phyloP scores from a whole-genome alignment of 2,113 vertebrate genomes.

The Dendropsophus ebraccatus region DNA sequence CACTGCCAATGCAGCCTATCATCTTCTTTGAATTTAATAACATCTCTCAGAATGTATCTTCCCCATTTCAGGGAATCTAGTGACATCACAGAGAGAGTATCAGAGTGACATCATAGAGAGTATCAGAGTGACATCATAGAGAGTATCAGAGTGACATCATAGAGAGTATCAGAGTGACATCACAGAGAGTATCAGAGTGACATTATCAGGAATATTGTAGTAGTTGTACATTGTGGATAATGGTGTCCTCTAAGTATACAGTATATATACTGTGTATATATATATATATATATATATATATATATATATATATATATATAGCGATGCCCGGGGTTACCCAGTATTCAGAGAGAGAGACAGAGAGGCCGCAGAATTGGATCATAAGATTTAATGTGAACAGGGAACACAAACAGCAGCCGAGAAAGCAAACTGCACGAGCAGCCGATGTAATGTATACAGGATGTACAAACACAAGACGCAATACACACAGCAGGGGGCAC shows the following conservation, averaged over 20 bases:
- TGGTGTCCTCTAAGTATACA: no score
- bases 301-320: no score
- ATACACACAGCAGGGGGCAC: not conserved
- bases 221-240: no score
- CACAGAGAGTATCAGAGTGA: not conserved
- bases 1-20: not conserved
- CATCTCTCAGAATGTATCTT: not conserved
- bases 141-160: not conserved
- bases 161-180: not conserved
- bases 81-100: no score
- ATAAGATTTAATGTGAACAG: not conserved
- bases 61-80: not conserved
- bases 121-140: no score
- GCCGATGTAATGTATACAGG: not conserved
- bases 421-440: not conserved
- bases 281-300: no score
- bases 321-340: no score
- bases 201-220: no score
- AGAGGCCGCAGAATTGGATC: not conserved
- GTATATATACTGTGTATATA: no score
- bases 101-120: no score
- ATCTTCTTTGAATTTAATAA: not conserved
- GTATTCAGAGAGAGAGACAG: no score
- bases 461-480: not conserved
- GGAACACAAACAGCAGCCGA: not conserved